A percentile compares a stretch with the other conserved stretches of the same genome.
phyloP scores from a whole-genome alignment of 2,797 vertebrate species.

The Cottoperca gobio region DNA sequence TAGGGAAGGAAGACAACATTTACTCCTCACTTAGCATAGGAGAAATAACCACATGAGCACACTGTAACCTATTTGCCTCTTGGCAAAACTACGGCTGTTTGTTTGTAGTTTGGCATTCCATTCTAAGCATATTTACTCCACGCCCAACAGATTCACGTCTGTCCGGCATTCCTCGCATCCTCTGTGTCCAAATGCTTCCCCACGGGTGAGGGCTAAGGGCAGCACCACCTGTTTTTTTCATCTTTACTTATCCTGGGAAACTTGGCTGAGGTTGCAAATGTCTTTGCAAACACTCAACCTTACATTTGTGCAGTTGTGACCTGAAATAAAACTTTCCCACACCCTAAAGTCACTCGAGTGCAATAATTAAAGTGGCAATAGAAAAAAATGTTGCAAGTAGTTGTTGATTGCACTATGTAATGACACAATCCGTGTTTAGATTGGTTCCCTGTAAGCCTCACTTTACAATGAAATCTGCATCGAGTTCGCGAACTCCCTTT shows the following conservation, averaged over 20 bases:
- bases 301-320: constrained; percentile 19
- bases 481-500: too few species aligned
- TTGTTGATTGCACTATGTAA: too few species aligned
- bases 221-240: constrained; percentile 70
- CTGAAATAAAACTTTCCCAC: constrained; percentile 10
- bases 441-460: too few species aligned
- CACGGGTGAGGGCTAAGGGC: constrained; percentile 49
- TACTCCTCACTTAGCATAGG: constrained; percentile 21
- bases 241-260: constrained; percentile 44
- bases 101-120: constrained; percentile 68
- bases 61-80: constrained; percentile 38
- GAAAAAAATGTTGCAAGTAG: too few species aligned
- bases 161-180: constrained; percentile 60
- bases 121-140: constrained; percentile 68
- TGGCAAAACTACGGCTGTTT: constrained; percentile 36
- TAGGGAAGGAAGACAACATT: constrained; percentile 37
- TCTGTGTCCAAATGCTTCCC: constrained; percentile 57
- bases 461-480: too few species aligned
- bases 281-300: constrained; percentile 26
- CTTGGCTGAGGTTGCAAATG: constrained; percentile 19
- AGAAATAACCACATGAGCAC: constrained; percentile 3
- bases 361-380: neutral
- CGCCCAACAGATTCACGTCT: constrained; percentile 48
- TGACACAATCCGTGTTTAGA: too few species aligned
- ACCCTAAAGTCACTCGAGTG: neutral